Evolutionary conservation across 2,113 vertebrate species (phyloP), one percentile per base, ranked within the genome.

Genomic region (Pica pica): DNA sequence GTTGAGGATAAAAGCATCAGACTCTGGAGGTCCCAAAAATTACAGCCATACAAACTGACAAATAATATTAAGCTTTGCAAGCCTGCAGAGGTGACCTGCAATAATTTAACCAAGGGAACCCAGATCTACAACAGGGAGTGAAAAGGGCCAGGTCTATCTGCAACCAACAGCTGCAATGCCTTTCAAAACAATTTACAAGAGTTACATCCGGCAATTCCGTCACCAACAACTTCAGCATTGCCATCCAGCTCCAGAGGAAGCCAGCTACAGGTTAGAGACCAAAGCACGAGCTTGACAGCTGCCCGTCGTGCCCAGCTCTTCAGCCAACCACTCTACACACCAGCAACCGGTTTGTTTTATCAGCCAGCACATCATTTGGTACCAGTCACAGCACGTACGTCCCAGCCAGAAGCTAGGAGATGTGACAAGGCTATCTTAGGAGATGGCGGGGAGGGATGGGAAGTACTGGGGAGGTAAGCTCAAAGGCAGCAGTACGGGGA

Each of bases 401-500:
- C 88, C 56, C 94, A 95, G 92, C 90, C 86, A 83, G 94, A 90
- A 90, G 76, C 28, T 8, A 20, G 3, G 59, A 55, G 42, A 74
- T 70, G 44, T 70, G 73, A 89, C 83, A 86, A 65, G 56, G 44
- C 80, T 90, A 89, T 44, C 83, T 87, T 50, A 33, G 46, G 67
- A 95, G 64, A 70, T 11, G 23, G 44, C 17, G 37, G 24, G 49
- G 9, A 64, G 71, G 57, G 57, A 82, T 85, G 70, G 37, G 85
- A 88, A 90, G 52, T 46, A 65, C 4, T 42, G 82, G 57, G 71
- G 88, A 94, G 79, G 53, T 90, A 85, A 94, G 78, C 57, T 96
- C 94, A 95, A 28, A 82, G 63, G 28, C 90, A 87, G 60, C 68
- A 59, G 42, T 14, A 19, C 2, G 8, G 33, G n/a, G 59, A 94